Evolutionary conservation across 2,888 invertebrate species (phyloP).

Genomic region (Mythimna impura): DNA sequence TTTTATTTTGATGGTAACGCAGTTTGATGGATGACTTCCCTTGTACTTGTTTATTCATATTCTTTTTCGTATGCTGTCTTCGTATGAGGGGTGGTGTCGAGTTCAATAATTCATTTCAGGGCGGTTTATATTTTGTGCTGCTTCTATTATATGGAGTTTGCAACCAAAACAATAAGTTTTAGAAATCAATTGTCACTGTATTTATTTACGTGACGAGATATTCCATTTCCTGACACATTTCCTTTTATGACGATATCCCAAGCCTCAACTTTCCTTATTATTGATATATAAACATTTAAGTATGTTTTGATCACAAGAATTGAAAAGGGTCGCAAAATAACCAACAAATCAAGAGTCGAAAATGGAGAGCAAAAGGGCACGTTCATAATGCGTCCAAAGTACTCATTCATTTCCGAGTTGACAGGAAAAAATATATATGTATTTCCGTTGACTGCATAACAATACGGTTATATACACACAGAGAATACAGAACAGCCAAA

Average conservation of each 20-base stretch:
- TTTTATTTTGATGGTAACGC: conserved; percentile 26
- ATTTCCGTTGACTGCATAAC: conserved; percentile 51
- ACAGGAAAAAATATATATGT: conserved; percentile 37
- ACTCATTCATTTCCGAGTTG: conserved; percentile 46
- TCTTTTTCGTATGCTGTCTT: conserved; percentile 4
- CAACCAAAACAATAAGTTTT: background rate
- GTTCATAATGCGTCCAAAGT: conserved; percentile 22
- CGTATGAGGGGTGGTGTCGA: background rate
- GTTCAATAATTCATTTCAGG: background rate
- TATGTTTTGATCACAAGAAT: background rate
- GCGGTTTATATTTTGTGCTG: background rate
- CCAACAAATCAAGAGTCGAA: conserved; percentile 28
- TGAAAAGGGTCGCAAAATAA: conserved; percentile 3
- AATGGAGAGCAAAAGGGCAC: conserved; percentile 16
- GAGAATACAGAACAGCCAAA: conserved; percentile 47
- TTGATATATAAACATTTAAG: conserved; percentile 5
- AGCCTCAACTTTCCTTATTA: conserved; percentile 4
- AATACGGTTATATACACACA: conserved; percentile 58
- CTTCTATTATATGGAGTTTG: background rate
- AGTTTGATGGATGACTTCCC: conserved; percentile 25
- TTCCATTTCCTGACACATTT: background rate
- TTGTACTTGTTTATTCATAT: conserved; percentile 34
- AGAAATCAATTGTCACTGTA: background rate
- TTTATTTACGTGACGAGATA: background rate
- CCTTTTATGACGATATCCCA: background rate